phyloP scores from a whole-genome alignment of 2,888 invertebrate species.

The Leptinotarsa tumamoca region DNA sequence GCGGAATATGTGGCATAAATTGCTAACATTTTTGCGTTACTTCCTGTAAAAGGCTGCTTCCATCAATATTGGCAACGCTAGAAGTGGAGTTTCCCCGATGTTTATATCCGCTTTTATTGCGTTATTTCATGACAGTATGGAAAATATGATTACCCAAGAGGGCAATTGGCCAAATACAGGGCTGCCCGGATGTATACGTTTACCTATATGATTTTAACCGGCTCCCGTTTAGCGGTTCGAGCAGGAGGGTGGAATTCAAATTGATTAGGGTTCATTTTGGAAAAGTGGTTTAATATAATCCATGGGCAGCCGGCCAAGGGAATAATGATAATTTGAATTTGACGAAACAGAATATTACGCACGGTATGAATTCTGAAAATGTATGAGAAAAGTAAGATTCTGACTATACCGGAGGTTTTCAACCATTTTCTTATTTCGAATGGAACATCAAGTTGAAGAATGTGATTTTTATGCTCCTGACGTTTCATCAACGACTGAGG shows the following conservation, averaged over 20 bases:
- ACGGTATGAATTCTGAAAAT: too few species aligned
- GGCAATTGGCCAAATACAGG: conserved; percentile 22
- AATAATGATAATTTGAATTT: too few species aligned
- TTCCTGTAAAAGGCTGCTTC: conserved; percentile 15
- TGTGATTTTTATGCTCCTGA: too few species aligned
- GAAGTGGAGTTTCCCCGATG: conserved; percentile 5
- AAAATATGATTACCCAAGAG: conserved; percentile 33
- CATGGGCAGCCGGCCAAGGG: background rate
- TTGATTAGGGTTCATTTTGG: conserved; percentile 5
- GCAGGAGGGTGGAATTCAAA: background rate
- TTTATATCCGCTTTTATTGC: conserved; percentile 28
- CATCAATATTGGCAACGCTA: conserved; percentile 11
- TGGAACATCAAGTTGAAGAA: too few species aligned
- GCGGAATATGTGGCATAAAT: background rate
- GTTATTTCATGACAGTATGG: conserved; percentile 24
- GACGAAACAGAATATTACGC: too few species aligned
- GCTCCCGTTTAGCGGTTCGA: background rate
- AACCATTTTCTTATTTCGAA: too few species aligned
- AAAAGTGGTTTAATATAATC: background rate
- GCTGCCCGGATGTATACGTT: conserved; percentile 14
- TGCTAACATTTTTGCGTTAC: conserved; percentile 14
- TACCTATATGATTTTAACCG: conserved; percentile 15
- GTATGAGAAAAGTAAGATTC: too few species aligned
- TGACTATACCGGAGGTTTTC: too few species aligned
- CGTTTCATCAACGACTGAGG: too few species aligned